Conservation (phyloP, 92 coral and sea anemone species). For the Bergia puertoricense region DNA sequence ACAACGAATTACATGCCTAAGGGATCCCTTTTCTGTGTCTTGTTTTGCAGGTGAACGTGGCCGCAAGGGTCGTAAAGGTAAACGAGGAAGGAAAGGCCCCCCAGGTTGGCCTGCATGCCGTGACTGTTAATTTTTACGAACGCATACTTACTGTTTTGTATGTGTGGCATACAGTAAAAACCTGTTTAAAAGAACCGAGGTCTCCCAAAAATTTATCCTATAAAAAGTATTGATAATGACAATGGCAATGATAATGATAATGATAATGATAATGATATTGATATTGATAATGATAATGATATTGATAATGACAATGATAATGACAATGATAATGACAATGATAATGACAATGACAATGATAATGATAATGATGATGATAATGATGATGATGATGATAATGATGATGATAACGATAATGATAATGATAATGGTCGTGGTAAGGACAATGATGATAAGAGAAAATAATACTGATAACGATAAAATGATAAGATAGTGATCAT, state of each 20-base stretch:
- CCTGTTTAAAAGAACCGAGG: background rate
- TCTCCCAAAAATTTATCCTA: background rate
- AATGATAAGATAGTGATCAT: no score
- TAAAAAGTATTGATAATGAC: background rate
- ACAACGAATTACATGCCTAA: background rate
- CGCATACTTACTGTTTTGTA: background rate
- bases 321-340: no score
- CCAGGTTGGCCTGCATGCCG: conserved; percentile 41
- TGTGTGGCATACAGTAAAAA: background rate
- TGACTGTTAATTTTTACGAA: background rate
- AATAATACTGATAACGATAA: no score
- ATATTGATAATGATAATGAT: no score
- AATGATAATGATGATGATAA: no score
- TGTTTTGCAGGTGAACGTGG: conserved; percentile 54
- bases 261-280: no score
- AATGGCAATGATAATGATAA: background rate
- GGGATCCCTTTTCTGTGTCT: background rate
- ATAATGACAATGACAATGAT: no score
- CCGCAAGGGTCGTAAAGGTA: conserved; percentile 60
- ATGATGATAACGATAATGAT: no score
- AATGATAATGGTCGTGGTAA: no score
- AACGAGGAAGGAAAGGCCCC: conserved; percentile 40
- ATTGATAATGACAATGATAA: no score
- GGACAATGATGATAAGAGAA: no score
- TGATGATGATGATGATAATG: background rate